phyloP scores from a whole-genome alignment of 2,113 vertebrate genomes.

The Dasypus novemcinctus region DNA sequence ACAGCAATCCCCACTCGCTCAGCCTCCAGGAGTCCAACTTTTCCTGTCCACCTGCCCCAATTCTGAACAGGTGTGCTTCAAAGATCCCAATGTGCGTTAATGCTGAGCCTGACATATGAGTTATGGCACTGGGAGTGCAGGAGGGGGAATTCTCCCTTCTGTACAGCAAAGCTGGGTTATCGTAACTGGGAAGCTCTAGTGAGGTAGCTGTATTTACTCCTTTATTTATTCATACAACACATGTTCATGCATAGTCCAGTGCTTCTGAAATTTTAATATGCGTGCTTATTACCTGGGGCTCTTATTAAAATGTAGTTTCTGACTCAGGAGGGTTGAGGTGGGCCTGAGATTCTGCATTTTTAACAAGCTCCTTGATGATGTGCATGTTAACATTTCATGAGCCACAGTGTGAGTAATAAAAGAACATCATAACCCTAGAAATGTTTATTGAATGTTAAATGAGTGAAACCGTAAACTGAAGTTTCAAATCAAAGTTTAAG shows the following conservation, averaged over 20 bases:
- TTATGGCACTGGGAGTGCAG: neutral
- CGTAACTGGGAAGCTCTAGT: neutral
- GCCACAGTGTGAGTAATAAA: neutral
- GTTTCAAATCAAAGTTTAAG: neutral
- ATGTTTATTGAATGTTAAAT: neutral
- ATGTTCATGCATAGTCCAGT: neutral
- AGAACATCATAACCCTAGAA: neutral
- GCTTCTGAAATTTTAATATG: neutral
- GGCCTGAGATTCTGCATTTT: neutral
- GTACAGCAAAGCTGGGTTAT: neutral
- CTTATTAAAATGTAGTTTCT: neutral
- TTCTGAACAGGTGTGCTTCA: neutral
- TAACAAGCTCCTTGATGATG: neutral
- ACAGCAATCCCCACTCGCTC: neutral
- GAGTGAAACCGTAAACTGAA: neutral
- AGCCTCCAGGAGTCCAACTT: neutral
- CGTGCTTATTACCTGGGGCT: neutral
- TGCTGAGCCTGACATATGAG: neutral
- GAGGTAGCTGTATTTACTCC: neutral
- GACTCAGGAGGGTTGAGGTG: neutral
- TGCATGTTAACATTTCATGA: neutral
- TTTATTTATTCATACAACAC: conserved; percentile 7
- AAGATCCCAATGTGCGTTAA: neutral
- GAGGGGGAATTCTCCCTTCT: neutral
- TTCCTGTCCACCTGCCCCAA: neutral